Evolutionary conservation across 2,888 invertebrate genomes (phyloP).

Genomic region (Megalurothrips usitatus): DNA sequence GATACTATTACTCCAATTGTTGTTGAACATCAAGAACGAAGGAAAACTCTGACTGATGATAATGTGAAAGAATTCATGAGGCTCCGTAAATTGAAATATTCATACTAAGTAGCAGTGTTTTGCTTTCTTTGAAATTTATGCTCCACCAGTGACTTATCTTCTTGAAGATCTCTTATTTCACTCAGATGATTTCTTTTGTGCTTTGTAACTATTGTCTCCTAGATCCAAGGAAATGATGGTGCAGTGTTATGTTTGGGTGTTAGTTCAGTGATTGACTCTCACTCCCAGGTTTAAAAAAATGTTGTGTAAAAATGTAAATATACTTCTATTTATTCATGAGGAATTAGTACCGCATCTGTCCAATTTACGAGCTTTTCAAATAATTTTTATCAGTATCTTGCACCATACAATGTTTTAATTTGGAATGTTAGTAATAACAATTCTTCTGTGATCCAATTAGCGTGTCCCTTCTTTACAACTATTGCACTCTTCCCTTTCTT

Average conservation of each 20-base stretch:
- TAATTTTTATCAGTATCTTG: neutral
- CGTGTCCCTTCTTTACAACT: neutral
- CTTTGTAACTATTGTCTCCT: neutral
- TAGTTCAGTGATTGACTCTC: neutral
- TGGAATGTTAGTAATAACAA: neutral
- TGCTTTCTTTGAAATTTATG: neutral
- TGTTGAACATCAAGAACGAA: constrained; percentile 72
- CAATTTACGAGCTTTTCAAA: neutral
- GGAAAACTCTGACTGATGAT: constrained; percentile 79
- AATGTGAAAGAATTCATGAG: constrained; percentile 77
- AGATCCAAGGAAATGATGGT: neutral
- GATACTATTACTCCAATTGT: constrained; percentile 73
- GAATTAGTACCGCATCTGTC: neutral
- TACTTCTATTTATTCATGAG: neutral
- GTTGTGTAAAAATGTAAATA: neutral
- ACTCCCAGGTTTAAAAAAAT: neutral
- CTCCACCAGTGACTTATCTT: neutral
- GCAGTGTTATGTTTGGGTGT: neutral
- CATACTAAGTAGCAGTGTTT: constrained; percentile 35
- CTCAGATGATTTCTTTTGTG: neutral
- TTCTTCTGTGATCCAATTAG: neutral
- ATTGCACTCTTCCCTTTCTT: neutral
- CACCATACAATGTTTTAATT: neutral
- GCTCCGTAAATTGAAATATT: constrained; percentile 67
- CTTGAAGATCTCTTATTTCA: neutral